Percentiles rank a stretch among this genome's conserved stretches.
These are phyloP conservation scores for Borostomias antarcticus DNA, from an alignment of 2,797 vertebrate genomes.

Conservation along the genomic window DNA sequence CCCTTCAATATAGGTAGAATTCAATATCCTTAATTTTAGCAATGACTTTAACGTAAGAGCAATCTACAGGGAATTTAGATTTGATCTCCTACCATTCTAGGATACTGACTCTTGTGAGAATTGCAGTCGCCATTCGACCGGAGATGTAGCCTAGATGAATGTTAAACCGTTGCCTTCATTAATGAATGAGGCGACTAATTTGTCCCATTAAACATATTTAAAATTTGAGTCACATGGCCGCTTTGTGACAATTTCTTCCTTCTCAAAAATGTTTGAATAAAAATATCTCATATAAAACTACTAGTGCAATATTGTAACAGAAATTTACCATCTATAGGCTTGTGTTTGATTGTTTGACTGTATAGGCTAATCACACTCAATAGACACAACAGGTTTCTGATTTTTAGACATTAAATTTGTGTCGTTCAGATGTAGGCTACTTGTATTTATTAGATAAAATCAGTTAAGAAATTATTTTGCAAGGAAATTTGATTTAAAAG, in stretches of 20 bases:
- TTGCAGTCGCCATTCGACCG: neutral
- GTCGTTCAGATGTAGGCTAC: slow-evolving; percentile 32
- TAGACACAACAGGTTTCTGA: neutral
- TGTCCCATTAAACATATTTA: neutral
- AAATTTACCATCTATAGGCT: too few species aligned
- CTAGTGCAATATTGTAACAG: too few species aligned
- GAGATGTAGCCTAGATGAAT: neutral
- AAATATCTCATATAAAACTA: neutral
- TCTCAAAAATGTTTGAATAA: neutral
- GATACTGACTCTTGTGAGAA: neutral
- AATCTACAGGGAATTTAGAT: too few species aligned
- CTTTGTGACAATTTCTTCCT: too few species aligned
- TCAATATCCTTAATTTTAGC: neutral
- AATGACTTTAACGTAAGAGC: neutral
- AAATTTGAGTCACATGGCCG: neutral
- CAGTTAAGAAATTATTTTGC: slow-evolving; percentile 63
- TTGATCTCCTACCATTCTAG: neutral
- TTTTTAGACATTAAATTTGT: slow-evolving; percentile 16
- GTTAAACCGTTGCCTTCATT: neutral
- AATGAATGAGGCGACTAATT: neutral
- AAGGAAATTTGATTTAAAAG: slow-evolving; percentile 70
- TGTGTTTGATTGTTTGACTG: too few species aligned
- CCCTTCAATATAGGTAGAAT: neutral
- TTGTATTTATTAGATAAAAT: slow-evolving; percentile 32
- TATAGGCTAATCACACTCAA: too few species aligned